Evolutionary conservation across 1,140 invertebrate species (phyloP).

Genomic region (Dendroctonus ponderosae): DNA sequence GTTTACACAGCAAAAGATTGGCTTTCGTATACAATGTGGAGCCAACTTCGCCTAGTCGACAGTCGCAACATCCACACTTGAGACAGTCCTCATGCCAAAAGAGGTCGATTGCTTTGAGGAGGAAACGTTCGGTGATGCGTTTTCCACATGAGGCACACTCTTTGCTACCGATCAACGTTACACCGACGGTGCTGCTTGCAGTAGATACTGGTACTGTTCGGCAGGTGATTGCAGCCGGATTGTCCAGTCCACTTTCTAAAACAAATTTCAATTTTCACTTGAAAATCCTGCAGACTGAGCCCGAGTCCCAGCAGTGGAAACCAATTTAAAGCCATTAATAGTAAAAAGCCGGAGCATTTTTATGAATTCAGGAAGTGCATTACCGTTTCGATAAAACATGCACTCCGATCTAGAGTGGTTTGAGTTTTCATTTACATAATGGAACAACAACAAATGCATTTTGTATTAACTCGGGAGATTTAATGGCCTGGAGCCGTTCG

Average conservation of each 20-base stretch:
- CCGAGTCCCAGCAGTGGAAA: constrained; percentile 7
- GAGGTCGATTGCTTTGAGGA: constrained; percentile 78
- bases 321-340: constrained; percentile 34
- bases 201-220: constrained; percentile 42
- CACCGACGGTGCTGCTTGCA: constrained; percentile 37
- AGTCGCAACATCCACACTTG: constrained; percentile 91
- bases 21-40: constrained; percentile 90
- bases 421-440: constrained; percentile 53
- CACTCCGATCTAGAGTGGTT: constrained; percentile 45
- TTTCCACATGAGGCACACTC: constrained; percentile 78
- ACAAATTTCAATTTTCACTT: constrained; percentile 8
- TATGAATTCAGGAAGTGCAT: constrained; percentile 47
- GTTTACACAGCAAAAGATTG: constrained; percentile 87
- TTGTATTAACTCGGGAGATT: constrained; percentile 52
- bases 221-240: constrained; percentile 38
- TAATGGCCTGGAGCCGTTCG: constrained; percentile 37
- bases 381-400: constrained; percentile 45
- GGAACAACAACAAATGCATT: constrained; percentile 54
- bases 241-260: constrained; percentile 48
- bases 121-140: constrained; percentile 71
- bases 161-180: constrained; percentile 53
- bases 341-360: constrained; percentile 34
- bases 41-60: constrained; percentile 86
- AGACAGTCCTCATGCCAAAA: constrained; percentile 95
- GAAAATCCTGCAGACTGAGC: not conserved